Evolutionary conservation across 2,888 invertebrate species (phyloP), one percentile per base, ranked within the genome.

Genomic region (Noctua comes): DNA sequence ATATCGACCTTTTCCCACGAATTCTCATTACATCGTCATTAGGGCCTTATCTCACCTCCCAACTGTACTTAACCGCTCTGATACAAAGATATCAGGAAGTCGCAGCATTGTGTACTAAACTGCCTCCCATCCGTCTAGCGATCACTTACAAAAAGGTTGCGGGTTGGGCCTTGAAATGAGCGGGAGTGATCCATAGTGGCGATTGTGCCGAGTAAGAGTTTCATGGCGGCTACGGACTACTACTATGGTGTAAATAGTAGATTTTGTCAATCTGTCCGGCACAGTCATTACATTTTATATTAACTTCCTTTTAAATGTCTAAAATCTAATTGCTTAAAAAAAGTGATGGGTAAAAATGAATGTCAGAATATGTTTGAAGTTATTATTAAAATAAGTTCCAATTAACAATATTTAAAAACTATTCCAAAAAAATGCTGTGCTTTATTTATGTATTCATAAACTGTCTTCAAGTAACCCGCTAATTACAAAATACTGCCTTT

Each of bases 81-180:
- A 87, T 87, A 83, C 86, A 86, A 89, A 83, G 89, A 89, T 87
- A 90, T 87, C 86, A 88, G 88, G 90, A 90, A 89, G 86, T 92
- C 92, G 73, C 92, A 91, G 90, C 88, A 93, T 93, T 93, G 93
- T 93, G 81, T 91, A 85, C 83, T 87, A 90, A 88, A 89, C 83
- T 75, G 83, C 88, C 91, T 93, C 93, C 90, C 93, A 93, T 91
- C 90, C 91, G 85, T 90, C 87, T 86, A 79, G 73, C 66, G 79
- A 88, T 88, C 87, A 88, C 85, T 86, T 83, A 88, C 88, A 90
- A 90, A 90, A 92, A 91, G 82, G 84, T 83, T 79, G 80, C 80
- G 76, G 40, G 4, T 62, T 64, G 43, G 80, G 87, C 86, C 75
- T 70, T 78, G 64, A 82, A 85, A 86, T 70, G 40, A 68, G 87